A percentile compares a stretch with the other conserved stretches of the same genome.
These are phyloP conservation scores for Presbytis comata DNA, from an alignment of 2,797 vertebrate genomes.

Conservation along the genomic window DNA sequence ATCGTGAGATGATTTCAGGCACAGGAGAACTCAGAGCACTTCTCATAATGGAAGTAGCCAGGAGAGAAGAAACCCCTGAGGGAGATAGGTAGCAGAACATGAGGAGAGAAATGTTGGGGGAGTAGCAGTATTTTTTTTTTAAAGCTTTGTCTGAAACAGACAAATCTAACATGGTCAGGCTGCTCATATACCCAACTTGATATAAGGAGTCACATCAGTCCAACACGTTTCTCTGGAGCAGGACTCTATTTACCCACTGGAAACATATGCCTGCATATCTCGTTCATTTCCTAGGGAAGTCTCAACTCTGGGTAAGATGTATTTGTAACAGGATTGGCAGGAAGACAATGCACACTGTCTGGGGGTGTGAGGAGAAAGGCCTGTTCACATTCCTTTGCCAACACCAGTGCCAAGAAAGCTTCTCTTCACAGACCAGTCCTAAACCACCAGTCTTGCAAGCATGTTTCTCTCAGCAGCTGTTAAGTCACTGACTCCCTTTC, in stretches of 20 bases:
- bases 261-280: background rate
- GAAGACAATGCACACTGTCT: background rate
- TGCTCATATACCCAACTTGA: background rate
- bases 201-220: background rate
- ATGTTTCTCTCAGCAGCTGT: background rate
- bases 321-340: background rate
- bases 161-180: background rate
- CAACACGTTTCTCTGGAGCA: background rate
- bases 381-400: slow-evolving; percentile 11
- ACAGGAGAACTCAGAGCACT: background rate
- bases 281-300: slow-evolving; percentile 11
- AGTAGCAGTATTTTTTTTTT: background rate
- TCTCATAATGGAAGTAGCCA: background rate
- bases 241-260: background rate
- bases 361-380: background rate
- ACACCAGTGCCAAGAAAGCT: background rate
- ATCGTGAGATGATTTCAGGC: background rate
- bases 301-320: background rate
- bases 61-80: background rate
- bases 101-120: background rate
- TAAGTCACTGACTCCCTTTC: background rate
- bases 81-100: background rate
- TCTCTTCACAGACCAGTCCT: background rate
- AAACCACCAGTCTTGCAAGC: background rate
- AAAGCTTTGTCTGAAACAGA: background rate